phyloP scores from a whole-genome alignment of 2,113 vertebrate species.

The Callopanchax toddi region DNA sequence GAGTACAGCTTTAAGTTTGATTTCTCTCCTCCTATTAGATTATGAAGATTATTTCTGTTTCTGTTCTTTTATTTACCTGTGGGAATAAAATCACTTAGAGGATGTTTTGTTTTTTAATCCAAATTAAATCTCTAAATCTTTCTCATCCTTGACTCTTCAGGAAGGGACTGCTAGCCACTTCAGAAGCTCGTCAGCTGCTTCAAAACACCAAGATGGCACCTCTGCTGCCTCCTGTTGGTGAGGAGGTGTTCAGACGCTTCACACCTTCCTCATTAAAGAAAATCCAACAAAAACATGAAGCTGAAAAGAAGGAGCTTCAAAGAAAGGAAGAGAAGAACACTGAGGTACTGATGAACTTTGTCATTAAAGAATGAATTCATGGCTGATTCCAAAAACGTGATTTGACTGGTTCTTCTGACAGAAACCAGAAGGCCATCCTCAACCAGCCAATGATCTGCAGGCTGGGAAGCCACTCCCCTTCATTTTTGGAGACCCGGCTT shows the following conservation, averaged over 20 bases:
- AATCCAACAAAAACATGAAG: slow-evolving; percentile 33
- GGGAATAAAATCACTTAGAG: too few species aligned
- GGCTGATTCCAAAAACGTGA: background rate
- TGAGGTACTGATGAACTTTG: slow-evolving; percentile 37
- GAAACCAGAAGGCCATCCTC: slow-evolving; percentile 55
- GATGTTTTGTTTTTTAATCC: too few species aligned
- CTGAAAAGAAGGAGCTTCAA: slow-evolving; percentile 28
- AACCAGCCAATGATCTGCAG: slow-evolving; percentile 62
- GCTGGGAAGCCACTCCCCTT: slow-evolving; percentile 70
- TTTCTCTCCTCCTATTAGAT: too few species aligned
- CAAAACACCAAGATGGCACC: slow-evolving; percentile 50
- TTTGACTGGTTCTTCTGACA: slow-evolving; percentile 21
- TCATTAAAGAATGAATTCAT: background rate
- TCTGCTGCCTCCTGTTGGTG: slow-evolving; percentile 66
- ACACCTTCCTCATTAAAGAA: slow-evolving; percentile 51
- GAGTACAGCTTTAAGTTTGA: too few species aligned
- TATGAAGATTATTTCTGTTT: too few species aligned
- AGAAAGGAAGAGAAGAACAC: slow-evolving; percentile 51
- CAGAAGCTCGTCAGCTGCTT: background rate
- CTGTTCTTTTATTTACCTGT: too few species aligned
- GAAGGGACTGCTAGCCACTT: background rate
- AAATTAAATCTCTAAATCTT: too few species aligned
- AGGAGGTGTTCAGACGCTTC: slow-evolving; percentile 56
- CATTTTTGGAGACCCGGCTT: slow-evolving; percentile 66
- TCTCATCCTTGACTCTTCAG: background rate